Evolutionary conservation across 2,797 vertebrate species (phyloP), one percentile per base, ranked within the genome.

Genomic region (Streptopelia turtur): DNA sequence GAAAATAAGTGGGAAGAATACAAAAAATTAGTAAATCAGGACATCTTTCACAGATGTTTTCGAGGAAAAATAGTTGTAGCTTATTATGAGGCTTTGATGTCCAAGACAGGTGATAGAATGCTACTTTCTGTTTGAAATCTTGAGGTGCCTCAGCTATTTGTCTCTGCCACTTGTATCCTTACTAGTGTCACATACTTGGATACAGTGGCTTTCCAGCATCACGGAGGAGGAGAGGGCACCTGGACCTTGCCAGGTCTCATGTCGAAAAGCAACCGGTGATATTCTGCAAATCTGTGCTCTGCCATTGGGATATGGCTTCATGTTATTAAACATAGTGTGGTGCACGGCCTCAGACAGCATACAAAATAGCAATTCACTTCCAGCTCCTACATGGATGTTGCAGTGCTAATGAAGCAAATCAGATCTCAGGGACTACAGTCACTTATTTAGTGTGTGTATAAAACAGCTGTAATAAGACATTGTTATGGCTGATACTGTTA

Each of bases 401-500:
- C 35, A 90, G 77, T 1, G 11, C 61, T 94, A 92, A 93, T 56
- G 65, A 89, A 83, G 72, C 52, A 78, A 77, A 93, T 65, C 69
- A 56, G 76, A 78, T 78, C 37, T 86, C 25, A 25, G 49, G 45
- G 25, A 90, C 83, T 21, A 82, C 2, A 77, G 83, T 39, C 55
- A 70, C 5, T 8, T 65, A 71, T 72, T 92, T 47, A 72, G 13
- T 31, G n/a, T 0, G 2, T 22, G 35, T 49, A 11, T 49, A 86
- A 83, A 79, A 16, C 11, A 66, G 49, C 59, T 27, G 15, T 60
- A 90, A 90, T 49, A 79, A 86, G 74, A 65, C 5, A 49, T 27
- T 83, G 79, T 37, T 94, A 85, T 22, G 47, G 45, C 64, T 80
- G 59, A 87, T 60, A 75, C 49, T 45, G 65, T 79, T 49, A 83